A percentile compares a stretch with the other conserved stretches of the same genome.
These are phyloP conservation scores for Steatornis caripensis DNA, from an alignment of 2,113 vertebrate genomes.

Conservation along the genomic window DNA sequence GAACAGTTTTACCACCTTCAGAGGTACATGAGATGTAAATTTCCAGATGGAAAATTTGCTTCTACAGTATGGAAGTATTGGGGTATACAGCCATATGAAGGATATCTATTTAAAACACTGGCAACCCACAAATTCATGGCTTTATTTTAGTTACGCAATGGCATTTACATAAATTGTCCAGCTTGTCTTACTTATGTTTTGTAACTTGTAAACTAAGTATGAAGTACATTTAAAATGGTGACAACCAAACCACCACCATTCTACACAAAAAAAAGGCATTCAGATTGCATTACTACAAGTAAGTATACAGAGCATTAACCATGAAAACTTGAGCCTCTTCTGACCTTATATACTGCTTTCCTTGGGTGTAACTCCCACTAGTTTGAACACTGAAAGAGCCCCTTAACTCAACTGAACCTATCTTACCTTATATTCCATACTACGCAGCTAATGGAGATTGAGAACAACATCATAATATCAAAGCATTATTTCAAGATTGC, in stretches of 20 bases:
- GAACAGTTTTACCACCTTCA: not conserved
- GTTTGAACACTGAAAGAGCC: not conserved
- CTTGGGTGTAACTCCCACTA: not conserved
- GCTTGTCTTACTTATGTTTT: not conserved
- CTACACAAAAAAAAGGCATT: not conserved
- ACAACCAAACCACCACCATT: not conserved
- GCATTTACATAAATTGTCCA: not conserved
- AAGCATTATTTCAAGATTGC: not conserved
- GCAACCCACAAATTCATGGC: not conserved
- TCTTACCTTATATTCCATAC: not conserved
- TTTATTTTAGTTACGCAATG: not conserved
- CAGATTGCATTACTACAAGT: not conserved
- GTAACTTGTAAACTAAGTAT: not conserved
- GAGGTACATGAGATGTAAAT: not conserved
- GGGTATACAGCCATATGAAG: not conserved
- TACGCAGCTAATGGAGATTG: not conserved
- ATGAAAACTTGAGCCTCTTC: not conserved
- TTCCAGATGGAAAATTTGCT: not conserved
- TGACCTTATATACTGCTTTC: not conserved
- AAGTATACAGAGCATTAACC: not conserved
- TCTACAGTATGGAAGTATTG: not conserved
- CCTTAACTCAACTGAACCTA: not conserved
- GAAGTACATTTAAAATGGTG: not conserved
- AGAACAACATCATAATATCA: not conserved
- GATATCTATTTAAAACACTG: not conserved